Percentiles rank a stretch among this genome's conserved stretches.
phyloP scores from a whole-genome alignment of 2,888 invertebrate genomes.

The Sphecodes monilicornis region DNA sequence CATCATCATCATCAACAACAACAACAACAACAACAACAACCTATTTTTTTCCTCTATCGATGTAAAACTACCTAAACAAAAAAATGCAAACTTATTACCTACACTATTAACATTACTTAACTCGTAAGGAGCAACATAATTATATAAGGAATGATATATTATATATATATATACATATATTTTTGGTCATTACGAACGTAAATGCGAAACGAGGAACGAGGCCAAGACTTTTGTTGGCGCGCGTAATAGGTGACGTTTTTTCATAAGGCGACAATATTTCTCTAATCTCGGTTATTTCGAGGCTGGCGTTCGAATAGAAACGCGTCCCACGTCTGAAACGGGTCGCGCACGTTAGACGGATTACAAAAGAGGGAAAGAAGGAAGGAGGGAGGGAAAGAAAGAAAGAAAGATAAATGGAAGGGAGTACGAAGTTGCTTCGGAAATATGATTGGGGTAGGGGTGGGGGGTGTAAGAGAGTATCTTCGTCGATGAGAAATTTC shows the following conservation, averaged over 20 bases:
- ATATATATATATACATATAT: slow-evolving; percentile 83
- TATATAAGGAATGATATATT: slow-evolving; percentile 83
- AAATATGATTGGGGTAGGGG: background rate
- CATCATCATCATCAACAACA: slow-evolving; percentile 9
- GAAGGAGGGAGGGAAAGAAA: background rate
- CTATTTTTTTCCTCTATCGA: slow-evolving; percentile 84
- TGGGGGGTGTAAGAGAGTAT: background rate
- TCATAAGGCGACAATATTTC: slow-evolving; percentile 84
- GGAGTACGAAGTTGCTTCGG: background rate
- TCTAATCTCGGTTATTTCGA: slow-evolving; percentile 74
- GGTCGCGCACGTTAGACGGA: slow-evolving; percentile 22
- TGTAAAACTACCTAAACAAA: slow-evolving; percentile 82
- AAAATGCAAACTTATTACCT: slow-evolving; percentile 80
- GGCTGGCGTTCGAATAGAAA: slow-evolving; percentile 68
- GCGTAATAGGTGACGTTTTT: slow-evolving; percentile 78
- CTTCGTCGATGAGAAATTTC: slow-evolving; percentile 50
- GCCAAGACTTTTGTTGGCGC: slow-evolving; percentile 82
- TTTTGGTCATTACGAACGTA: slow-evolving; percentile 83
- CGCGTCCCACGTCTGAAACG: slow-evolving; percentile 50
- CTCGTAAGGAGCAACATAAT: slow-evolving; percentile 83
- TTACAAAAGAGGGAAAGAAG: slow-evolving; percentile 3
- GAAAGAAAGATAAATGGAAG: background rate
- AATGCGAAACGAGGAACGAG: slow-evolving; percentile 75
- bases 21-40: slow-evolving; percentile 70
- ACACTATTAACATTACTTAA: slow-evolving; percentile 83